These are phyloP conservation scores for Melanotaenia parkinsoni DNA, from an alignment of 2,797 vertebrate species.

Conservation along the genomic window DNA sequence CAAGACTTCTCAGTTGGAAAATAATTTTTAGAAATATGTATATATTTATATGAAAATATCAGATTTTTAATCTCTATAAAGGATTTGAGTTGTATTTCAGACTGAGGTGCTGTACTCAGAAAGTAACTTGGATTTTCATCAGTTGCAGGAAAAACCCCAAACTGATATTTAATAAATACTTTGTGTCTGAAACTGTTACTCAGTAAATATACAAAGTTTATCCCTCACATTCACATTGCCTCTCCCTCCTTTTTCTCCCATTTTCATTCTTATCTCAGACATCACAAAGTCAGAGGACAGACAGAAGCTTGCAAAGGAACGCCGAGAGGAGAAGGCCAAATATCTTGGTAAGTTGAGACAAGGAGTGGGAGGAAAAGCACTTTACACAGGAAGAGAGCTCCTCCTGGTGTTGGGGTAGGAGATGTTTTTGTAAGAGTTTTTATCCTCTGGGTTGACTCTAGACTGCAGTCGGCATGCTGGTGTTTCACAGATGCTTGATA, in stretches of 20 bases:
- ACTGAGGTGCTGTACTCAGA: background rate
- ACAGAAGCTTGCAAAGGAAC: slow-evolving; percentile 93
- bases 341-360: slow-evolving; percentile 88
- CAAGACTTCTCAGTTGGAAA: too few species aligned
- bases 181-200: slow-evolving; percentile 5
- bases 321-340: slow-evolving; percentile 93
- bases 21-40: too few species aligned
- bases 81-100: background rate
- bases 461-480: slow-evolving; percentile 39
- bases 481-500: slow-evolving; percentile 22
- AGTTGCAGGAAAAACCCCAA: background rate
- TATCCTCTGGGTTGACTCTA: slow-evolving; percentile 4
- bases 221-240: slow-evolving; percentile 12
- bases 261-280: slow-evolving; percentile 77
- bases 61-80: too few species aligned
- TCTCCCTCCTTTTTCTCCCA: background rate
- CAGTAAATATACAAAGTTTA: background rate
- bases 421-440: slow-evolving; percentile 5
- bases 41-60: too few species aligned
- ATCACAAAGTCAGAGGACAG: slow-evolving; percentile 90
- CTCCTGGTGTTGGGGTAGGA: slow-evolving; percentile 73
- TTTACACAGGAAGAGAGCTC: slow-evolving; percentile 50
- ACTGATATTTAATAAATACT: background rate
- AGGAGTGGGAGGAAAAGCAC: background rate
- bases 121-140: background rate